These are phyloP conservation scores for Simalia tracyae DNA, from an alignment of 2,797 vertebrate species.

Conservation along the genomic window DNA sequence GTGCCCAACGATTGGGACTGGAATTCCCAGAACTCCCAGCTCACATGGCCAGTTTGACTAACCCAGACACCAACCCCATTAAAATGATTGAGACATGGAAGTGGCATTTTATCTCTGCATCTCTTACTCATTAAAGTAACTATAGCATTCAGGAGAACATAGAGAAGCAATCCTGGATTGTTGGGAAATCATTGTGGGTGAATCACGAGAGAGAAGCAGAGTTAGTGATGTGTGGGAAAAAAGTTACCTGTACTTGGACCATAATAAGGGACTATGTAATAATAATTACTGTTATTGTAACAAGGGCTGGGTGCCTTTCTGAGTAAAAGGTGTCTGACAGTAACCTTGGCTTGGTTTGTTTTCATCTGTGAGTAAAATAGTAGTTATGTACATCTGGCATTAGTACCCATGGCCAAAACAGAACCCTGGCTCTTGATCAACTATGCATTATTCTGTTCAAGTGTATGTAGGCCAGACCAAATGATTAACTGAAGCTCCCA, in stretches of 20 bases:
- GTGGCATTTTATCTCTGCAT: constrained; percentile 16
- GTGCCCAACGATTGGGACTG: background rate
- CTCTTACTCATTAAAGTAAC: constrained; percentile 48
- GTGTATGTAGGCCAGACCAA: constrained; percentile 69
- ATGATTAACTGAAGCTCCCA: constrained; percentile 37
- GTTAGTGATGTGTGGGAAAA: constrained; percentile 68
- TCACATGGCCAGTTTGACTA: background rate
- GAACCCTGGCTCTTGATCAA: constrained; percentile 63
- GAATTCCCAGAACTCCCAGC: background rate
- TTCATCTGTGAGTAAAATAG: constrained; percentile 72
- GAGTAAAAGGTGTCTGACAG: constrained; percentile 67
- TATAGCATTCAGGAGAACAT: constrained; percentile 36
- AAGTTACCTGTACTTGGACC: constrained; percentile 64
- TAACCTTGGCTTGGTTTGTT: constrained; percentile 63
- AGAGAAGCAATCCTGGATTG: constrained; percentile 26
- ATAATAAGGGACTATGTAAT: constrained; percentile 72
- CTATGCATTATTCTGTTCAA: constrained; percentile 58
- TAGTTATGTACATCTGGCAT: constrained; percentile 65
- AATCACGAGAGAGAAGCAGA: constrained; percentile 67
- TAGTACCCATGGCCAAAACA: constrained; percentile 65
- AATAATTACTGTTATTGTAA: constrained; percentile 71
- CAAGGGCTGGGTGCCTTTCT: constrained; percentile 56
- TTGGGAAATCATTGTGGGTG: constrained; percentile 64
- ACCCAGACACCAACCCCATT: background rate
- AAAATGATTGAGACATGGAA: background rate